These are phyloP conservation scores for Corythornis madagascariensis DNA, from an alignment of 2,113 vertebrate species.

Conservation along the genomic window DNA sequence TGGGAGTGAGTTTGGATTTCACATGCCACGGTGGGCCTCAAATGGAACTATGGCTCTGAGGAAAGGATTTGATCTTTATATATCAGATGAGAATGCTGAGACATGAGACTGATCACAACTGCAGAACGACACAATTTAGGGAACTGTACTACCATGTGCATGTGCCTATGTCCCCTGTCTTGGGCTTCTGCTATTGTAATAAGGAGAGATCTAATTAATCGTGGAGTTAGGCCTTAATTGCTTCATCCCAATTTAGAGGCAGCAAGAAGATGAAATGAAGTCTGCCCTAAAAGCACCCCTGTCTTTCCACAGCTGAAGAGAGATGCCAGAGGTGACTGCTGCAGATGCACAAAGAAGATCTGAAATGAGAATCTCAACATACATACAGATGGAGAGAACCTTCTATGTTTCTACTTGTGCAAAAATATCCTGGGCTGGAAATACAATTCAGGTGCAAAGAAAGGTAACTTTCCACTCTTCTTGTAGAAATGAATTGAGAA, in stretches of 20 bases:
- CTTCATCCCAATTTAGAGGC: background rate
- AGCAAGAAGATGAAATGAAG: background rate
- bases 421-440: background rate
- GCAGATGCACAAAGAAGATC: background rate
- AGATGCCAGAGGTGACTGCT: background rate
- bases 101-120: background rate
- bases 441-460: background rate
- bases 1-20: background rate
- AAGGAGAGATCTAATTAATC: background rate
- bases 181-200: background rate
- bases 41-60: background rate
- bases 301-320: background rate
- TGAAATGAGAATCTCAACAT: background rate
- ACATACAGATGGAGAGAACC: accelerated
- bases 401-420: background rate
- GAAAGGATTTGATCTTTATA: background rate
- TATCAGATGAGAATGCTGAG: background rate
- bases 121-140: background rate
- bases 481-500: background rate
- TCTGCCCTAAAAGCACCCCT: background rate
- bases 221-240: background rate
- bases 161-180: background rate
- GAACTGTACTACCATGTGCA: background rate
- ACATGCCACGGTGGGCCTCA: background rate
- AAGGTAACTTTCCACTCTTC: background rate